Base-by-base conservation (phyloP, 2,113 vertebrate genomes). In the Orientallactaga bullata region DNA sequence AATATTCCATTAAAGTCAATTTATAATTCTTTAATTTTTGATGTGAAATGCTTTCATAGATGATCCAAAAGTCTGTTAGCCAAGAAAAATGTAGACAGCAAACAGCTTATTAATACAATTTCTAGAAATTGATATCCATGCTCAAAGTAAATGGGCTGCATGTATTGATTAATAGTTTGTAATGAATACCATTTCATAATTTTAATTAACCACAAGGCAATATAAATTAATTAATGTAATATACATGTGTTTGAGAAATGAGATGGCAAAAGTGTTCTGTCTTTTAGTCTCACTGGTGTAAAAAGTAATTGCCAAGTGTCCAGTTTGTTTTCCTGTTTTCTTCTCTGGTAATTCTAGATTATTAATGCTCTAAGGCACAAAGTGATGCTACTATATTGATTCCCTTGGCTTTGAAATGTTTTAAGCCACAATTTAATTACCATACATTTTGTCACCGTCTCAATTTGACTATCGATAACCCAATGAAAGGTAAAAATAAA, bases 341-440 rank as follows among this genome's bases (percentile, higher is more conserved):
- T 86, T 96, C 95, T 78, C 81, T 91, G 42, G 58, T 95, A 94
- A 78, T 93, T 98, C 90, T 95, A 93, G 88, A 89, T 96, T 97
- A 97, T 95, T 97, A 93, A 87, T 96, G 87, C 83, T 78, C 66
- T 93, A 85, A 65, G 96, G 89, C 97, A 88, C 60, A 93, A 74
- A 95, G 80, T 93, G 91, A 95, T 96, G 61, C 82, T 93, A 74
- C 93, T 93, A 10, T 83, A 81, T 97, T 97, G 97, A 96, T 97
- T 83, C 89, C 89, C 81, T 96, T 90, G 90, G 93, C 95, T 84
- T 55, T 74, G 79, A 96, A 88, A 88, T 94, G 91, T 96, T 97
- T 94, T 97, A 66, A 95, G 96, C 93, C 74, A 92, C 74, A 97
- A 96, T 97, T 97, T 91, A 97, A 96, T 90, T 91, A 90, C 26